Evolutionary conservation across 2,113 vertebrate genomes (phyloP).

Genomic region (Heptranchias perlo): DNA sequence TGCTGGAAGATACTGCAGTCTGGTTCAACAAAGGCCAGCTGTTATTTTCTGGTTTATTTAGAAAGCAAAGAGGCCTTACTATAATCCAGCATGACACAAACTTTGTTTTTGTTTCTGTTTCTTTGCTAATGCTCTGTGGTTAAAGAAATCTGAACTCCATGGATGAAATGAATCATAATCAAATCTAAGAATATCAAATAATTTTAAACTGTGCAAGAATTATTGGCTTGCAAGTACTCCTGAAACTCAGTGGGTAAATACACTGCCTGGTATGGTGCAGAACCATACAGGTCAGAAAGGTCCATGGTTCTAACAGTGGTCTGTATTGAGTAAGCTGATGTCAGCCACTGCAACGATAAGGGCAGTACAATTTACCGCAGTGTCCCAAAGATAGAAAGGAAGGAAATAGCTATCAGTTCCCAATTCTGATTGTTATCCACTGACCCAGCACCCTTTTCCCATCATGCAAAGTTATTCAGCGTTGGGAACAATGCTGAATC

Average conservation of each 20-base stretch:
- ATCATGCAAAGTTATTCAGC: neutral
- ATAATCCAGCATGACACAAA: neutral
- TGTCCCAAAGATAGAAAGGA: neutral
- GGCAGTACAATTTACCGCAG: neutral
- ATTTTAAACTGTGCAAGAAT: neutral
- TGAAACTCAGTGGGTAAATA: neutral
- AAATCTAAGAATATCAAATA: neutral
- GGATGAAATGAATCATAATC: neutral
- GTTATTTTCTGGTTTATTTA: neutral
- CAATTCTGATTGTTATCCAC: neutral
- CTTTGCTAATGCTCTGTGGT: neutral
- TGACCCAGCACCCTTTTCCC: neutral
- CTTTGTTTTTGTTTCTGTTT: constrained; percentile 7
- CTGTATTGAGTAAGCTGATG: neutral
- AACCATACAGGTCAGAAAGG: neutral
- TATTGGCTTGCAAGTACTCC: neutral
- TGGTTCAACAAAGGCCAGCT: neutral
- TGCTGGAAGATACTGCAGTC: neutral
- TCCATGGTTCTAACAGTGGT: neutral
- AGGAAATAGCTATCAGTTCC: neutral
- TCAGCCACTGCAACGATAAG: neutral
- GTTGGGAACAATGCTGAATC: neutral
- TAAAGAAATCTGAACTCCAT: neutral
- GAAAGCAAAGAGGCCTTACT: neutral
- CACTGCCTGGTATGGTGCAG: no score